Percentiles rank a stretch among this genome's conserved stretches.
phyloP scores from a whole-genome alignment of 2,888 invertebrate species.

The Caenorhabditis panamensis region DNA sequence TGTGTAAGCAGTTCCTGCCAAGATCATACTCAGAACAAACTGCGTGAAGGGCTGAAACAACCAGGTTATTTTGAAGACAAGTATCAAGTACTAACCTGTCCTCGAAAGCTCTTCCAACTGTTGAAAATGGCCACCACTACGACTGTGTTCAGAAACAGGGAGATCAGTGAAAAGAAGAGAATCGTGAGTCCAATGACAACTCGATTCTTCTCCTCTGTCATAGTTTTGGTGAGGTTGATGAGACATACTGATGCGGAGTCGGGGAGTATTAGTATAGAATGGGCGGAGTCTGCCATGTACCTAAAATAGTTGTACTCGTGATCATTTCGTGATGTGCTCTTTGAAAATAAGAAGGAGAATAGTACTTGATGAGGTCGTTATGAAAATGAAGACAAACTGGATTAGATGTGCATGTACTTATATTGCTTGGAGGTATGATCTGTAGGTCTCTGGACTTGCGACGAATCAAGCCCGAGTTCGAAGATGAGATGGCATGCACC shows the following conservation, averaged over 20 bases:
- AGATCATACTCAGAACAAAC: slow-evolving; percentile 54
- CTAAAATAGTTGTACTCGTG: no score
- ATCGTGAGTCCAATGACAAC: slow-evolving; percentile 24
- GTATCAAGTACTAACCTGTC: neutral
- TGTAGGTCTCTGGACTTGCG: no score
- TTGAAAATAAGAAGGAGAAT: no score
- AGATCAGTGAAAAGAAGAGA: slow-evolving; percentile 30
- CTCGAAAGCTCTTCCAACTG: slow-evolving; percentile 38
- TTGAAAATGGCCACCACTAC: slow-evolving; percentile 21
- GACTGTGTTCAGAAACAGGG: slow-evolving; percentile 26
- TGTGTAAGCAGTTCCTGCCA: slow-evolving; percentile 44
- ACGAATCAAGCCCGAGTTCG: no score
- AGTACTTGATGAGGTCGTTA: no score
- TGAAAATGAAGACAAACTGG: no score
- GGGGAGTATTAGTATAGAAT: slow-evolving; percentile 27
- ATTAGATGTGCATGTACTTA: no score
- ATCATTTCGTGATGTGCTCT: neutral
- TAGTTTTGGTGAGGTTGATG: slow-evolving; percentile 17
- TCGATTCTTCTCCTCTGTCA: slow-evolving; percentile 23
- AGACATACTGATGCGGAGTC: slow-evolving; percentile 41
- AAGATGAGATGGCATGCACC: no score
- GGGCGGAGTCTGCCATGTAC: slow-evolving; percentile 35
- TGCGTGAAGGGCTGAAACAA: slow-evolving; percentile 39
- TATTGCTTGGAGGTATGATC: no score
- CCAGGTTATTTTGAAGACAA: neutral